These are phyloP conservation scores for Phylloscopus collybita DNA, from an alignment of 2,797 vertebrate genomes.

Conservation along the genomic window DNA sequence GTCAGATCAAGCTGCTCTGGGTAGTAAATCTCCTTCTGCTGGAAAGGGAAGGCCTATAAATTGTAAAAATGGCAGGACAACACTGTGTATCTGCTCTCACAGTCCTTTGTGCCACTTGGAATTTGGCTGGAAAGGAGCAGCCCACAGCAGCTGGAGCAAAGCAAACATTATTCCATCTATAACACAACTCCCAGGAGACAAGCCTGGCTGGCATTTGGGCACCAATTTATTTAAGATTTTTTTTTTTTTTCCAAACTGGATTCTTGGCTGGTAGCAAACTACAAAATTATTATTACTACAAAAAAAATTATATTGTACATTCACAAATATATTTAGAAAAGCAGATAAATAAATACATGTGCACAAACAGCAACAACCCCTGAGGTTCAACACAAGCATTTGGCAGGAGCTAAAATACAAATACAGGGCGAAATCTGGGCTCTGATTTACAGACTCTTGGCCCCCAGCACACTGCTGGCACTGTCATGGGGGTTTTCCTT, in stretches of 20 bases:
- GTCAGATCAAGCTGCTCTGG: conserved; percentile 11
- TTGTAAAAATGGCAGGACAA: neutral
- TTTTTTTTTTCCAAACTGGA: neutral
- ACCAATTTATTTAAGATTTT: neutral
- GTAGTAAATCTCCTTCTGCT: conserved; percentile 15
- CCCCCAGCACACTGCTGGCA: neutral
- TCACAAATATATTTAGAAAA: neutral
- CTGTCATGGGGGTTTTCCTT: neutral
- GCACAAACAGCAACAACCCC: neutral
- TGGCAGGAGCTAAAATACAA: neutral
- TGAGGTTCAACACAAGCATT: neutral
- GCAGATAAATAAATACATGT: neutral
- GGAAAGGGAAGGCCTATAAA: neutral
- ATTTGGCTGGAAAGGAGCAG: neutral
- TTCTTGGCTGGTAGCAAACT: neutral
- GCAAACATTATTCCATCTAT: neutral
- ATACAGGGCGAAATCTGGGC: neutral
- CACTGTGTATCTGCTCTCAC: neutral
- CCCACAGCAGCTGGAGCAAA: neutral
- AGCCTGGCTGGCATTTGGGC: neutral
- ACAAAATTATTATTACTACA: neutral
- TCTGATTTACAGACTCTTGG: neutral
- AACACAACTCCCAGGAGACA: neutral
- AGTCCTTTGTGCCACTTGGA: neutral
- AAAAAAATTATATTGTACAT: neutral